Conservation (phyloP, 2,113 vertebrate species). For the Spea bombifrons region DNA sequence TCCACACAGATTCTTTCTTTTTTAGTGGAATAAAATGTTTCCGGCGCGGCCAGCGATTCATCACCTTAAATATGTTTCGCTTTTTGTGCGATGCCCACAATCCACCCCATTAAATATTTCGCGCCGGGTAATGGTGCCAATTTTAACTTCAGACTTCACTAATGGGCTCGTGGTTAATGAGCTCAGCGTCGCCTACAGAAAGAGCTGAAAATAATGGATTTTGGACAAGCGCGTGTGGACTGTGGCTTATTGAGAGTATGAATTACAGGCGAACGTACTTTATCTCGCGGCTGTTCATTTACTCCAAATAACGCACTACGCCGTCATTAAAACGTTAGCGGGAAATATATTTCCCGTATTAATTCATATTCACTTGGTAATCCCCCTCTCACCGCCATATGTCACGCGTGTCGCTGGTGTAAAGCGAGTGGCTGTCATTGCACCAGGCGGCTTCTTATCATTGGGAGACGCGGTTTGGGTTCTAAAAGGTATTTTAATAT, state of each 20-base stretch:
- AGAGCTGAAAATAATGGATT: neutral
- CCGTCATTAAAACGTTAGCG: neutral
- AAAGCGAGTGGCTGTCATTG: neutral
- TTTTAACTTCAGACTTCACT: neutral
- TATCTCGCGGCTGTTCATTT: constrained; percentile 8
- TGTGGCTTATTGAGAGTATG: constrained; percentile 26
- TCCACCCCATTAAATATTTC: constrained; percentile 26
- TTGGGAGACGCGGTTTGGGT: too few relatives aligned
- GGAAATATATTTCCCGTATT: neutral
- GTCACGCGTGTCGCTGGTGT: neutral
- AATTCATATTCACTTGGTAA: neutral
- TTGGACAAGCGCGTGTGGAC: constrained; percentile 34
- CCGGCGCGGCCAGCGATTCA: constrained; percentile 3
- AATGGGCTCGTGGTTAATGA: constrained; percentile 24
- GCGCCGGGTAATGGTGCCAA: constrained; percentile 30
- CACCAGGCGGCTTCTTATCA: neutral
- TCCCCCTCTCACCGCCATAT: neutral
- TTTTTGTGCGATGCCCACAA: neutral
- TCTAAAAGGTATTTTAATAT: too few relatives aligned
- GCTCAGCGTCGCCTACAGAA: neutral
- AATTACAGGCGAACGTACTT: constrained; percentile 3
- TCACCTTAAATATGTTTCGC: constrained; percentile 7
- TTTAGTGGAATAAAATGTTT: constrained; percentile 29
- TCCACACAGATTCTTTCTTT: constrained; percentile 11
- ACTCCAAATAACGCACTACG: constrained; percentile 31